phyloP scores from a whole-genome alignment of 1,140 invertebrate genomes.

The Centruroides vittatus region DNA sequence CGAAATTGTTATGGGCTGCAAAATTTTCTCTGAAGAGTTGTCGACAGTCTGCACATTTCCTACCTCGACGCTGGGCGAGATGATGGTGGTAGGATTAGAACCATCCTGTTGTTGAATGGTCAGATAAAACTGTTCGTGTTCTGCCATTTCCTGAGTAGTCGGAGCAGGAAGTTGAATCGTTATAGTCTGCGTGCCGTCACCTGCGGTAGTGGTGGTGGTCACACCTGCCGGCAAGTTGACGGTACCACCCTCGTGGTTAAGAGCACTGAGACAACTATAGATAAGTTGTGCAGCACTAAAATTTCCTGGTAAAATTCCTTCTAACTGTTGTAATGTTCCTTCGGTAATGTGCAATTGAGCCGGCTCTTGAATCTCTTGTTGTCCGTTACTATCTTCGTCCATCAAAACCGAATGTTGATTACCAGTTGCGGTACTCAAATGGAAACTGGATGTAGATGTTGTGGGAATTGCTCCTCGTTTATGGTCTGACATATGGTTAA shows the following conservation, averaged over 20 bases:
- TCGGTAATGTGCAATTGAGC: slow-evolving; percentile 10
- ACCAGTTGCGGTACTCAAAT: not conserved
- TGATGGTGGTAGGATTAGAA: slow-evolving; percentile 14
- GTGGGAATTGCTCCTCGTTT: no score
- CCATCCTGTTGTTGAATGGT: slow-evolving; percentile 14
- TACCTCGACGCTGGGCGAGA: not conserved
- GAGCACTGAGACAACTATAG: slow-evolving; percentile 36
- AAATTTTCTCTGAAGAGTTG: not conserved
- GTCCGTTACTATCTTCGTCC: not conserved
- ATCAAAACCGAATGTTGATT: not conserved
- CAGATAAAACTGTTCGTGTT: slow-evolving; percentile 16
- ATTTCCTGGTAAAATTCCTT: slow-evolving; percentile 35
- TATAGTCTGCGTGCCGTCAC: slow-evolving; percentile 34
- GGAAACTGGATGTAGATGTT: no score
- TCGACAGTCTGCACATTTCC: slow-evolving; percentile 4
- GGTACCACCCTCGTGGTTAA: slow-evolving; percentile 26
- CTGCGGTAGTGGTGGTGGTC: slow-evolving; percentile 31
- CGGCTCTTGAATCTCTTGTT: slow-evolving; percentile 1
- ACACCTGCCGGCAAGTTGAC: slow-evolving; percentile 32
- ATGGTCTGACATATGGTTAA: slow-evolving; percentile 31
- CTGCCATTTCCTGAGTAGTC: not conserved
- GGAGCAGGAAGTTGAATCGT: slow-evolving; percentile 32
- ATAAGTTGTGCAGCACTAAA: slow-evolving; percentile 39
- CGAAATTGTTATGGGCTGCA: no score
- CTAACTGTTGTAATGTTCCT: slow-evolving; percentile 16